phyloP scores from a whole-genome alignment of 1,140 invertebrate species.

The Elysia chlorotica region DNA sequence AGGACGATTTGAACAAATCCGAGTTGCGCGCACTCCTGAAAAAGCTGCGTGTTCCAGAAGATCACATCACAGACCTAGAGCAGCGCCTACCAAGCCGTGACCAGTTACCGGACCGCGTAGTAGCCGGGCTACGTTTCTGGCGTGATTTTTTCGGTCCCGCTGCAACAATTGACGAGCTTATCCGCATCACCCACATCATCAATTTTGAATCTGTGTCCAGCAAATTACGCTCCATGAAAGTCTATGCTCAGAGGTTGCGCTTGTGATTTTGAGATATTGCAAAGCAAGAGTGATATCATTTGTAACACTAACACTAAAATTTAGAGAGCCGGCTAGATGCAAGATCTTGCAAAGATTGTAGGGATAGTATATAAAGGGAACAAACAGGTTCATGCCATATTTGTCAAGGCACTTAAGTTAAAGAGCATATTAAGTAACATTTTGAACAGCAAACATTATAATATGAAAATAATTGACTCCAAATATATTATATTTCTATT shows the following conservation, averaged over 20 bases:
- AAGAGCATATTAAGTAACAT: too few relatives aligned
- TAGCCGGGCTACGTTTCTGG: constrained; percentile 49
- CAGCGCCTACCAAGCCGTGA: constrained; percentile 51
- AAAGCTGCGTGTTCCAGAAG: constrained; percentile 52
- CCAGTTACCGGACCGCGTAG: constrained; percentile 46
- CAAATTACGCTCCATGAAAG: constrained; percentile 51
- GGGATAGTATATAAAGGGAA: too few relatives aligned
- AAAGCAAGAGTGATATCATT: too few relatives aligned
- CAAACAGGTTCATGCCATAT: too few relatives aligned
- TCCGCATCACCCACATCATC: constrained; percentile 53
- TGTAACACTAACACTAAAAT: too few relatives aligned
- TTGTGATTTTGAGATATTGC: too few relatives aligned
- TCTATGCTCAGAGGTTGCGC: constrained; percentile 48
- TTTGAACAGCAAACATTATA: too few relatives aligned
- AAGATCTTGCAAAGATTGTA: too few relatives aligned
- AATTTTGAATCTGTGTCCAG: constrained; percentile 47
- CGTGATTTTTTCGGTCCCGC: constrained; percentile 41
- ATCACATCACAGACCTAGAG: constrained; percentile 52
- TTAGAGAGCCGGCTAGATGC: too few relatives aligned
- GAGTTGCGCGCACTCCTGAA: constrained; percentile 54
- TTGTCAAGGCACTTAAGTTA: too few relatives aligned
- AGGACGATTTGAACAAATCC: constrained; percentile 47
- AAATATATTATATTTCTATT: too few relatives aligned
- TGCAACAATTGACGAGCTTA: constrained; percentile 53
- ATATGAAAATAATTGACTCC: too few relatives aligned